phyloP scores from a whole-genome alignment of 2,888 invertebrate genomes.

The Pardosa pseudoannulata region DNA sequence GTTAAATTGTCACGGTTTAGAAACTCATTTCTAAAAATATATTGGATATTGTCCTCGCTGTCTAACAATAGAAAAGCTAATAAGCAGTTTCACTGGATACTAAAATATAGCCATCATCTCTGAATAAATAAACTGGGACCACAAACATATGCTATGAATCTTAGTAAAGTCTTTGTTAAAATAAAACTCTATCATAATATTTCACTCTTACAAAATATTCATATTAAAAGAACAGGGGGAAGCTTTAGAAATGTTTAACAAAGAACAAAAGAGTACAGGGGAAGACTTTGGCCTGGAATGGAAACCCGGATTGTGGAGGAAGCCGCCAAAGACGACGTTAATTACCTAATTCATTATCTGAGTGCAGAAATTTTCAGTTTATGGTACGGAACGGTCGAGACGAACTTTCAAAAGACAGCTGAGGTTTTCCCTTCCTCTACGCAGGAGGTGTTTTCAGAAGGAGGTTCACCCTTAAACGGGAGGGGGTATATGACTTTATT shows the following conservation, averaged over 20 bases:
- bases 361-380: background rate
- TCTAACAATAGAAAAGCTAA: background rate
- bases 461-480: no score
- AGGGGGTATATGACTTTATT: no score
- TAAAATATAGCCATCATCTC: background rate
- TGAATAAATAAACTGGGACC: background rate
- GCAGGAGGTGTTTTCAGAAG: no score
- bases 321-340: constrained; percentile 25
- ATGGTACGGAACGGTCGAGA: background rate
- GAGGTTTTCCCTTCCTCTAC: no score
- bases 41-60: background rate
- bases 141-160: background rate
- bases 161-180: background rate
- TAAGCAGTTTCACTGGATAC: background rate
- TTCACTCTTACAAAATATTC: background rate
- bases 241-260: constrained; percentile 7
- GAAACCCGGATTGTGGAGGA: background rate
- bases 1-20: no score
- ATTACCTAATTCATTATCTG: constrained; percentile 32
- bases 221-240: constrained; percentile 3
- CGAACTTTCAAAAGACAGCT: no score
- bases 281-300: constrained; percentile 12
- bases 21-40: background rate
- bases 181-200: constrained; percentile 2
- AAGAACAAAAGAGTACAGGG: background rate